Evolutionary conservation across 2,797 vertebrate genomes (phyloP), one percentile per base, ranked within the genome.

Genomic region (Galagoides demidoff): DNA sequence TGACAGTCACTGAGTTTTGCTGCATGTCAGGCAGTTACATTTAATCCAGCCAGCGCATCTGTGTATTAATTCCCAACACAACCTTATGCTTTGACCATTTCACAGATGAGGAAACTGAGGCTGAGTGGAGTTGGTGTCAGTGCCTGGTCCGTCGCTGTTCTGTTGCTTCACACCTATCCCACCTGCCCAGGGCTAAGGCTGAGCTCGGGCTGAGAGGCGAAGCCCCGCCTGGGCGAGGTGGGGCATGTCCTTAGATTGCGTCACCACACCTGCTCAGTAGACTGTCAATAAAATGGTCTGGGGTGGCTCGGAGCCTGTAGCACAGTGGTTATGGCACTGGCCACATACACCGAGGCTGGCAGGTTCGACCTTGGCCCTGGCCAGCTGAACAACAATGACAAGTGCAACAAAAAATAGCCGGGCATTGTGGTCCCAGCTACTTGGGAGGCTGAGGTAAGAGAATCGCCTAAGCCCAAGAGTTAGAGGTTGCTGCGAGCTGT

Each of bases 51-150:
- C 22, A 37, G 2, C 64, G 7, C 12, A 20, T 81, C 81, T 9
- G 37, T 87, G 89, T 39, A 29, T 74, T 52, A 81, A 70, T 89
- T 11, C 17, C 27, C 1, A 43, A 68, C 82, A 74, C 43, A 82
- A 57, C 2, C 5, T 84, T 82, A n/a, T 61, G 57, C n/a, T 92
- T 79, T 25, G 7, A 92, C 5, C 43, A 52, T 77, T 90, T 81
- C 81, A 85, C 39, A 88, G 52, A 52, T 77, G 78, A 79, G 90
- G 39, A 94, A 96, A 94, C 71, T 57, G 93, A 96, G 55, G 64
- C 79, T 90, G 25, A 17, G 20, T 49, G 14, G 63, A 66, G 31
- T 45, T 77, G 37, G 64, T 37, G 25, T 76, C 43, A 52, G 13
- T 16, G 52, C 25, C 3, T 31, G 59, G 34, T 1, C n/a, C 52